Evolutionary conservation across 2,888 invertebrate genomes (phyloP).

Genomic region (Bhutanitis thaidina): DNA sequence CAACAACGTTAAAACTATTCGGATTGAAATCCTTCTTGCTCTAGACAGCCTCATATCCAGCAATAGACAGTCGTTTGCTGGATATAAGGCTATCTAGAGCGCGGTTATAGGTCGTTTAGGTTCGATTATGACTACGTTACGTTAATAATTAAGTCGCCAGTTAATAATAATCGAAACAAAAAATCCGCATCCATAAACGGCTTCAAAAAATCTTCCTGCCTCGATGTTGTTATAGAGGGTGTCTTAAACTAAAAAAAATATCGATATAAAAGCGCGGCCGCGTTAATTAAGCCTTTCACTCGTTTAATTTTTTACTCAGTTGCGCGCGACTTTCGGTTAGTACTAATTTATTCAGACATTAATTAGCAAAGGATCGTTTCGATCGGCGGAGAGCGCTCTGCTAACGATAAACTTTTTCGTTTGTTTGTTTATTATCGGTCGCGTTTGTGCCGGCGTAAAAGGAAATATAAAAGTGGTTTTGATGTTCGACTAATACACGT

Average conservation of each 20-base stretch:
- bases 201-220: slow-evolving; percentile 24
- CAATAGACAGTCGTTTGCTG: too few relatives aligned
- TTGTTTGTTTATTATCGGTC: slow-evolving; percentile 21
- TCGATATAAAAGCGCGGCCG: slow-evolving; percentile 67
- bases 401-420: slow-evolving; percentile 9
- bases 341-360: slow-evolving; percentile 62
- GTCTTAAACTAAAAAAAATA: slow-evolving; percentile 73
- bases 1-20: too few relatives aligned
- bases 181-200: slow-evolving; percentile 2
- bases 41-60: too few relatives aligned
- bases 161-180: too few relatives aligned
- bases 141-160: too few relatives aligned
- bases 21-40: too few relatives aligned
- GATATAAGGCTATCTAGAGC: too few relatives aligned
- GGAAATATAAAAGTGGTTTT: slow-evolving; percentile 6
- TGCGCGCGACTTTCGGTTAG: slow-evolving; percentile 54
- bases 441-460: slow-evolving; percentile 10
- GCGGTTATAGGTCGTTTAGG: too few relatives aligned
- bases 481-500: slow-evolving; percentile 8
- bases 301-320: slow-evolving; percentile 68
- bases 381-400: slow-evolving; percentile 43
- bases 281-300: slow-evolving; percentile 75
- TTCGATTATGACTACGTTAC: too few relatives aligned
- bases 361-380: slow-evolving; percentile 68
- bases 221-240: slow-evolving; percentile 49